Percentiles rank a stretch among this genome's conserved stretches.
Evolutionary conservation across 2,888 invertebrate genomes (phyloP).

Genomic region (Microctonus brassicae): DNA sequence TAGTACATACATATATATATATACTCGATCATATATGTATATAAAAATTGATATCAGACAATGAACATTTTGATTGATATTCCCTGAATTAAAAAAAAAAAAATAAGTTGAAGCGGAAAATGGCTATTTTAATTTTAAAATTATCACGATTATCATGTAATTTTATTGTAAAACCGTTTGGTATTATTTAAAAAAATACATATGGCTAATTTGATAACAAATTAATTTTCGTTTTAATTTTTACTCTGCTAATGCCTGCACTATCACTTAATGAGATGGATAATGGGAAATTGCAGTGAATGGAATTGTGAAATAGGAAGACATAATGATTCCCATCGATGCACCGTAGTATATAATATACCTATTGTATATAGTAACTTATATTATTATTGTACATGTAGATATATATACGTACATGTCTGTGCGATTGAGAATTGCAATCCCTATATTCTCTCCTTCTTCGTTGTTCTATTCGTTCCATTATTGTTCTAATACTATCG

Average conservation of each 20-base stretch:
- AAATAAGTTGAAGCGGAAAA: background rate
- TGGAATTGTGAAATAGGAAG: constrained; percentile 16
- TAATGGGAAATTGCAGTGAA: constrained; percentile 15
- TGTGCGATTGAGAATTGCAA: background rate
- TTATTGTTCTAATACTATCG: constrained; percentile 61
- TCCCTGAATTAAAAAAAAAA: background rate
- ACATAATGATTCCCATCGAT: no score
- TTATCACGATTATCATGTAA: background rate
- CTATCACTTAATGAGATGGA: background rate
- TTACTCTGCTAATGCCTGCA: background rate
- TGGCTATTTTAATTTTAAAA: background rate
- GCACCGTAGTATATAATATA: no score
- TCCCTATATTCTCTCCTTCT: background rate
- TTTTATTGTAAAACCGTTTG: background rate
- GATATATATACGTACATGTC: background rate
- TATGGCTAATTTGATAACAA: background rate
- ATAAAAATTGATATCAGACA: background rate
- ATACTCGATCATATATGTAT: background rate
- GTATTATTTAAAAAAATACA: background rate
- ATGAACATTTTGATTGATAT: background rate
- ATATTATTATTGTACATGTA: no score
- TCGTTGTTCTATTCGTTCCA: constrained; percentile 6
- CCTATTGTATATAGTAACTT: background rate
- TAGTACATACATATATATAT: background rate
- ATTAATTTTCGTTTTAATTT: background rate